These are phyloP conservation scores for Rhodinocichla rosea DNA, from an alignment of 2,113 vertebrate genomes.

Conservation along the genomic window DNA sequence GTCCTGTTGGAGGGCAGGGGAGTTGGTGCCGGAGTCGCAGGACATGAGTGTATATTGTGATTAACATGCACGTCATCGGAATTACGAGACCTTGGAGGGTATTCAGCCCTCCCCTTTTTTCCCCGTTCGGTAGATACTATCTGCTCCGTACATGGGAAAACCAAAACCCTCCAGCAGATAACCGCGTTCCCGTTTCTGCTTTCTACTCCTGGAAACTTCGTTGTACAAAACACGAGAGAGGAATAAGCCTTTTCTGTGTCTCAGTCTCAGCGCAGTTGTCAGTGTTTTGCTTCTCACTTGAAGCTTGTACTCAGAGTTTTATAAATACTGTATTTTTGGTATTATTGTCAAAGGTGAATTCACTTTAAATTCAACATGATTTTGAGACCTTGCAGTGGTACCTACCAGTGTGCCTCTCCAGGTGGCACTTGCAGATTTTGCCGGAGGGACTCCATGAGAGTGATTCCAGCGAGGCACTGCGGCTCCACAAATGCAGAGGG, in stretches of 20 bases:
- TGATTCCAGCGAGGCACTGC: accelerated
- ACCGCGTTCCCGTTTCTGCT: background rate
- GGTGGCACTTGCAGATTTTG: background rate
- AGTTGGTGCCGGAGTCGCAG: background rate
- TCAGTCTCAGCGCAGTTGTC: background rate
- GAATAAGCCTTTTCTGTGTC: background rate
- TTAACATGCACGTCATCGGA: background rate
- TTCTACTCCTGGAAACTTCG: background rate
- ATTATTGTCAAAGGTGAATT: background rate
- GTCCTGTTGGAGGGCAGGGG: background rate
- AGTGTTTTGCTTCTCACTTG: background rate
- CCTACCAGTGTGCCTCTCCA: background rate
- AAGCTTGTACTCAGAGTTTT: background rate
- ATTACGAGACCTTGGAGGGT: background rate
- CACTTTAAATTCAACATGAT: accelerated
- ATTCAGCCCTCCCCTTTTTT: background rate
- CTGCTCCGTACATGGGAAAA: background rate
- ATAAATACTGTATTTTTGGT: accelerated
- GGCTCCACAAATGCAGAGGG: accelerated
- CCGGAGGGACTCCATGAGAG: background rate
- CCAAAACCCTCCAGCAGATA: background rate
- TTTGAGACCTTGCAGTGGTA: background rate
- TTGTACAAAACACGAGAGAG: background rate
- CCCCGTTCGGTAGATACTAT: background rate
- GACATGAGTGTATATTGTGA: background rate